Base-by-base conservation (phyloP, 2,113 vertebrate genomes). In the Microcebus tavaratra region DNA sequence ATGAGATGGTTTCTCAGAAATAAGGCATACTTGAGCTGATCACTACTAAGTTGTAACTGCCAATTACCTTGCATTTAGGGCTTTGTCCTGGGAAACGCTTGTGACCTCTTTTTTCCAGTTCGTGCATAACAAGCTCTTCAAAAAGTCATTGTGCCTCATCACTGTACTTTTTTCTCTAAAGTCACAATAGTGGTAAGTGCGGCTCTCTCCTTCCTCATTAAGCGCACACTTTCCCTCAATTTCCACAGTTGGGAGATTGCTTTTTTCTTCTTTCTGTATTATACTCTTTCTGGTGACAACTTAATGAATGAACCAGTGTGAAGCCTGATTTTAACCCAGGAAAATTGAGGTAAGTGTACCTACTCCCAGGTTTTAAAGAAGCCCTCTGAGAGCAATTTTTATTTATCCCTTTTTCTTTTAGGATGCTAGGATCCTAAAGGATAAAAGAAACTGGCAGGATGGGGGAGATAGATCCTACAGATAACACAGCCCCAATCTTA, bases 191-290 rank as follows among this genome's bases (percentile, higher is more conserved):
- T 55, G 25, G 36, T 72, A 85, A 87, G 53, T n/a, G 34, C 81
- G 36, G 23, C 50, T 92, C 79, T 97, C 75, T 97, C 75, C 55
- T 72, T 95, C 39, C 93, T 94, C 87, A 82, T 76, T 96, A 94
- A 94, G 39, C 39, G 84, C 50, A 91, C 12, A 82, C 39, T 86
- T 95, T 36, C n/a, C 81, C 86, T 96, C 78, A 87, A n/a, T 94
- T 97, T 95, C 85, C 79, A 92, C 55, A 63, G 34, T 42, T 59
- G 59, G 45, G 76, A 80, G 81, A 91, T 39, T 76, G 39, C 25
- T 76, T 88, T 95, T 39, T 50, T 9, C 57, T 53, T 92, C 68
- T 21, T 83, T 87, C 45, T 89, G 2, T 18, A 89, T 86, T 95
- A 8, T 89, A 83, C 13, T 67, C 68, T 78, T 76, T 94, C 75